Base-by-base conservation (phyloP, 1,140 invertebrate genomes). In the Formica exsecta region DNA sequence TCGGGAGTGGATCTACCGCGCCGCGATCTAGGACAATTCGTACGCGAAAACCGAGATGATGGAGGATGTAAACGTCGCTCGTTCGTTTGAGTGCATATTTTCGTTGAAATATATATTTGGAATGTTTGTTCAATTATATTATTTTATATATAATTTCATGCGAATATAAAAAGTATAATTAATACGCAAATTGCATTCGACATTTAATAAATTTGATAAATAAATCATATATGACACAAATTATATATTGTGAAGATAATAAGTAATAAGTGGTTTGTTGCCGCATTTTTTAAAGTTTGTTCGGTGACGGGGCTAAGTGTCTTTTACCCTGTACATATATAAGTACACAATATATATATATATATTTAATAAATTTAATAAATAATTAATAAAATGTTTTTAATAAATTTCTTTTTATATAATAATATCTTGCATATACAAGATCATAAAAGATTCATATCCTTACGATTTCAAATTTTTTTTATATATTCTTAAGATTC, bases 1-100 rank as follows among this genome's bases (percentile, higher is more conserved):
- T 95, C 41, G 95, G 95, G 22, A 93, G 94, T 3, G 94, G 94
- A 22, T 95, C 94, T 1, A 94, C 94, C 3, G 93, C 93, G 6
- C 93, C 95, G 22, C 92, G 94, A 77, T 88, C 94, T 25, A 91
- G 94, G 66, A 71, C 91, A 22, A 62, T 89, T 73, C 89, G 94
- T 81, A 16, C 85, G 8, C 92, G 94, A 81, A 91, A 94, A 86
- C 92, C 93, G 65, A 95, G 94, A 95, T 95, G 93, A 95, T 94
- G 93, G 92, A 95, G 93, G 93, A 93, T 94, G 91, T 94, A 94
- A 94, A 92, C 86, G 32, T 57, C n/a, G 5, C 38, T 11, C 54
- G 54, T 62, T 11, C 54, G 54, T 62, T 54, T 22, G 66, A 54
- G 41, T 51, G 11, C 48, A 57, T 48, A 89, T 22, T 44, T 87